A percentile compares a stretch with the other conserved stretches of the same genome.
Evolutionary conservation across 2,888 invertebrate genomes (phyloP).

Genomic region (Eupithecia inturbata): DNA sequence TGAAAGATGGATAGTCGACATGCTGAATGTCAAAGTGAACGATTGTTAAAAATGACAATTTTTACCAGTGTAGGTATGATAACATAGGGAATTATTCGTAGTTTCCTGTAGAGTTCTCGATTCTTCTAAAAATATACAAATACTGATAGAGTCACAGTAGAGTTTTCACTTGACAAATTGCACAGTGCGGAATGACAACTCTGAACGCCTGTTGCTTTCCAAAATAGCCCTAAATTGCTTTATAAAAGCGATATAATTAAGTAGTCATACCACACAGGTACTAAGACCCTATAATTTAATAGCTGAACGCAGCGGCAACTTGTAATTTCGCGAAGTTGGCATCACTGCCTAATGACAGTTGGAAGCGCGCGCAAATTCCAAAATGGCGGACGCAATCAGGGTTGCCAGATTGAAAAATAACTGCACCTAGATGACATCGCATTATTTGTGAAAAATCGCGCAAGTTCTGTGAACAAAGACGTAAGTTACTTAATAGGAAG

Average conservation of each 20-base stretch:
- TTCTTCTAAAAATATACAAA: not conserved
- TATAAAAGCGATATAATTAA: slow-evolving; percentile 72
- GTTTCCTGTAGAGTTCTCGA: not conserved
- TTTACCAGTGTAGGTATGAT: not conserved
- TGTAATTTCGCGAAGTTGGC: slow-evolving; percentile 80
- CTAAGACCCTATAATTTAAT: slow-evolving; percentile 75
- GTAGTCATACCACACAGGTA: slow-evolving; percentile 56
- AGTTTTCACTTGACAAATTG: slow-evolving; percentile 4
- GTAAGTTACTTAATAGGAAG: not conserved
- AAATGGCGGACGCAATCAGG: slow-evolving; percentile 66
- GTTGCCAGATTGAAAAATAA: slow-evolving; percentile 30
- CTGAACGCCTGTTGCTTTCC: slow-evolving; percentile 37
- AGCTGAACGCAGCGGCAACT: slow-evolving; percentile 74
- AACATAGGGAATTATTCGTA: not conserved
- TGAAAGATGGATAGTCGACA: not conserved
- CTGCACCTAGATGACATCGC: slow-evolving; percentile 16
- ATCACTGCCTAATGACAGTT: slow-evolving; percentile 80
- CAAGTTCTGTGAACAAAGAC: slow-evolving; percentile 3
- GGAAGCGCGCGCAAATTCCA: slow-evolving; percentile 71
- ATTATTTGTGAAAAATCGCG: slow-evolving; percentile 11
- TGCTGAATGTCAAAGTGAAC: not conserved
- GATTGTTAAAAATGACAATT: not conserved
- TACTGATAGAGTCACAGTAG: not conserved
- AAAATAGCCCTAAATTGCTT: slow-evolving; percentile 52
- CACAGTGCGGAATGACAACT: not conserved